These are phyloP conservation scores for Nothoprocta perdicaria DNA, from an alignment of 2,113 vertebrate genomes.

Conservation along the genomic window DNA sequence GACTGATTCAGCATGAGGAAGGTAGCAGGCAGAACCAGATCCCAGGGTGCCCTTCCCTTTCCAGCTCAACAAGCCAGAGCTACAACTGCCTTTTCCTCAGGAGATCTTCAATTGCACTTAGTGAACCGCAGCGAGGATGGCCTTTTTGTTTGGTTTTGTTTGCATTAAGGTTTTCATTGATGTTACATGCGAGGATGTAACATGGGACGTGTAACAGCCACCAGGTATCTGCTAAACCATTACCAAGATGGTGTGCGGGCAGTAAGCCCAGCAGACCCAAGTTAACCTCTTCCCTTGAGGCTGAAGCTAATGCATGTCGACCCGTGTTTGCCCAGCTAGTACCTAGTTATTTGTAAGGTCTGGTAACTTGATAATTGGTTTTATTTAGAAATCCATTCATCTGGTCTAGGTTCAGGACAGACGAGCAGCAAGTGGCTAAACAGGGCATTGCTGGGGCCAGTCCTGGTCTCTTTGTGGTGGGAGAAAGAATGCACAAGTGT, in stretches of 20 bases:
- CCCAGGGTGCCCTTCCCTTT: conserved; percentile 13
- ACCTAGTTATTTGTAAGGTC: not conserved
- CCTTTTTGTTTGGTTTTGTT: not conserved
- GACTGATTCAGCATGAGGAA: not conserved
- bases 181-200: not conserved
- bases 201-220: accelerated
- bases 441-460: not conserved
- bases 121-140: not conserved
- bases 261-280: not conserved
- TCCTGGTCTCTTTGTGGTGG: not conserved
- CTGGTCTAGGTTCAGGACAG: not conserved
- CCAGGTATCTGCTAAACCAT: not conserved
- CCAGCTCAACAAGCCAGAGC: not conserved
- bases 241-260: not conserved
- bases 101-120: not conserved
- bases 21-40: conserved; percentile 22
- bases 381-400: not conserved
- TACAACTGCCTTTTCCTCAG: not conserved
- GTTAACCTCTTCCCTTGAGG: not conserved
- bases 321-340: not conserved
- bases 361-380: not conserved
- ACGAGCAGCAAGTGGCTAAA: not conserved
- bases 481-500: not conserved
- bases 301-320: not conserved
- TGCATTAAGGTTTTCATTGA: not conserved